These are phyloP conservation scores for Aphyosemion australe DNA, from an alignment of 2,113 vertebrate genomes.

Conservation along the genomic window DNA sequence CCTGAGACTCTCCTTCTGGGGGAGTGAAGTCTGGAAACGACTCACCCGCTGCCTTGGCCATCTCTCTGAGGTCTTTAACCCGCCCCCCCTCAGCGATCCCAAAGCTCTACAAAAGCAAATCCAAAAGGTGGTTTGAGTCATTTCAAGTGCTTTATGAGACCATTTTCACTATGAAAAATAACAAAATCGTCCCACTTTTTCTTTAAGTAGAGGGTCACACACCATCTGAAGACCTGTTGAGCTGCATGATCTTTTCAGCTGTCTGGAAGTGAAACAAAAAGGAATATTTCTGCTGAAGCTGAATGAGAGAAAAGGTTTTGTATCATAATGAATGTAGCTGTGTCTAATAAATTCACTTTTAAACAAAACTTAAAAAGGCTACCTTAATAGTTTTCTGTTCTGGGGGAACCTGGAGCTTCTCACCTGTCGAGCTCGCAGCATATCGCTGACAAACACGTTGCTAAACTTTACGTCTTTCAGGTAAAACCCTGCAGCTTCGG, in stretches of 20 bases:
- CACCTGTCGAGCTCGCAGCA: slow-evolving; percentile 88
- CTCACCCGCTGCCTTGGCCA: slow-evolving; percentile 87
- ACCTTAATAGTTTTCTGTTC: too few relatives aligned
- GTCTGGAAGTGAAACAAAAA: slow-evolving; percentile 80
- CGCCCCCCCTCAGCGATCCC: slow-evolving; percentile 86
- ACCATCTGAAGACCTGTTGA: slow-evolving; percentile 81
- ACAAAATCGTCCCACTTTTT: slow-evolving; percentile 78
- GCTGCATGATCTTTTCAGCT: slow-evolving; percentile 83
- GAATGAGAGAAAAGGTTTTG: too few relatives aligned
- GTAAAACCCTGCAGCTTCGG: slow-evolving; percentile 85
- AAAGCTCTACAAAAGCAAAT: slow-evolving; percentile 81
- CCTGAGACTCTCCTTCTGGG: slow-evolving; percentile 87
- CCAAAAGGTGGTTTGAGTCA: too few relatives aligned
- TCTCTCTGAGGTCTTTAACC: slow-evolving; percentile 82
- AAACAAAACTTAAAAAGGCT: too few relatives aligned
- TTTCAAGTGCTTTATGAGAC: too few relatives aligned
- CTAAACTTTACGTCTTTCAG: slow-evolving; percentile 86
- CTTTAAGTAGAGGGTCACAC: slow-evolving; percentile 86
- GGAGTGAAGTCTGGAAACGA: slow-evolving; percentile 85
- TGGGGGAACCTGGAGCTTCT: not conserved
- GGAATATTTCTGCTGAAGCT: too few relatives aligned
- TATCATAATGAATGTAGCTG: too few relatives aligned
- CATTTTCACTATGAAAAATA: too few relatives aligned
- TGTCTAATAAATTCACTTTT: too few relatives aligned
- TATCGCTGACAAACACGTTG: slow-evolving; percentile 88